phyloP scores from a whole-genome alignment of 2,888 invertebrate species.

The Hirtodrosophila cameraria region DNA sequence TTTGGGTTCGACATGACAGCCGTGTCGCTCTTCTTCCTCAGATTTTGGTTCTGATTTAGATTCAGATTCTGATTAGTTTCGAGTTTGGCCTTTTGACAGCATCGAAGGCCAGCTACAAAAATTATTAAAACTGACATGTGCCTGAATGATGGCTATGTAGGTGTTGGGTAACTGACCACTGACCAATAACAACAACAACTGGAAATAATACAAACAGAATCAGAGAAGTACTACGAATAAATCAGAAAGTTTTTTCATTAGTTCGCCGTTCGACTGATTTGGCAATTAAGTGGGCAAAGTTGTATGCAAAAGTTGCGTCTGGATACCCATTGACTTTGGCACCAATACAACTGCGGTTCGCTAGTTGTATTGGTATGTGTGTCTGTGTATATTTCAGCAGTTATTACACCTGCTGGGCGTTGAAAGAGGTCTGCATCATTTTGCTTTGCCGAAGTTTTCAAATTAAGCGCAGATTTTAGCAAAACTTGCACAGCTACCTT shows the following conservation, averaged over 20 bases:
- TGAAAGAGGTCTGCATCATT: constrained; percentile 39
- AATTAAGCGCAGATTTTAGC: constrained; percentile 75
- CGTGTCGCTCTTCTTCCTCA: too few species aligned
- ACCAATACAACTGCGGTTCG: too few species aligned
- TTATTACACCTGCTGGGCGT: constrained; percentile 59
- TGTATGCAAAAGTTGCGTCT: constrained; percentile 71
- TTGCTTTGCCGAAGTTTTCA: constrained; percentile 70
- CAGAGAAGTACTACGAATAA: constrained; percentile 44
- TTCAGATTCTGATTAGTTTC: constrained; percentile 63
- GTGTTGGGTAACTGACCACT: constrained; percentile 28
- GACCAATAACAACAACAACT: not conserved
- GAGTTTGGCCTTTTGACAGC: constrained; percentile 53
- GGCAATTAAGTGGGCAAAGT: constrained; percentile 68
- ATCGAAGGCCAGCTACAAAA: constrained; percentile 39
- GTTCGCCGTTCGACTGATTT: constrained; percentile 56
- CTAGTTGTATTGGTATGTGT: constrained; percentile 18
- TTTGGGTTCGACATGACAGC: constrained; percentile 9
- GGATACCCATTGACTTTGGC: constrained; percentile 12
- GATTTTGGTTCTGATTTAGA: constrained; percentile 10
- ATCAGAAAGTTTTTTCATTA: constrained; percentile 77
- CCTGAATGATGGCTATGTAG: constrained; percentile 48
- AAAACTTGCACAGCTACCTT: constrained; percentile 44
- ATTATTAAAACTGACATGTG: constrained; percentile 70
- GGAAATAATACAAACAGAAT: constrained; percentile 6
- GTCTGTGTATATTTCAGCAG: constrained; percentile 3